Percentiles rank a stretch among this genome's conserved stretches.
Conservation (phyloP, 2,113 vertebrate species). For the Nesoenas mayeri region DNA sequence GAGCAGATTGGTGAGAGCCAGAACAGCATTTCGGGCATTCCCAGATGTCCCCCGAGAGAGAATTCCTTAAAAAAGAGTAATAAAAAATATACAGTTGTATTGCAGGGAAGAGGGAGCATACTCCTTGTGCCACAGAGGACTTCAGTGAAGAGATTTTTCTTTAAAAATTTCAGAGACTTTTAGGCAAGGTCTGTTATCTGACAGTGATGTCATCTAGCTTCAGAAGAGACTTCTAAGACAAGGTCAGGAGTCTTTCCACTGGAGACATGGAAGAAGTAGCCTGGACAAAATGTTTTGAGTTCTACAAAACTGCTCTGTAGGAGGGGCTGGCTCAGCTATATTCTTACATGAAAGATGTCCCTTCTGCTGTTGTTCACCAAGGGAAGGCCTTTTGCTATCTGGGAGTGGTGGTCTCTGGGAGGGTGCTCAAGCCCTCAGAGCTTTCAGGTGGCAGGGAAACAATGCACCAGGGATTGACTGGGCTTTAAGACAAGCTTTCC, state of each 20-base stretch:
- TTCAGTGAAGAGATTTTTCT: not conserved
- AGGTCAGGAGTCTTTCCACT: not conserved
- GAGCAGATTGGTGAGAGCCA: not conserved
- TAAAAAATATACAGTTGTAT: not conserved
- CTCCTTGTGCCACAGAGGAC: accelerated
- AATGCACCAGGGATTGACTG: not conserved
- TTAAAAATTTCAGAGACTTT: not conserved
- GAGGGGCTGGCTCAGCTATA: not conserved
- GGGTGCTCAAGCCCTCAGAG: not conserved
- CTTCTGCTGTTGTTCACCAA: not conserved
- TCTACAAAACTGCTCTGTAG: not conserved
- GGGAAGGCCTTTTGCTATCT: not conserved
- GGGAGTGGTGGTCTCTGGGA: not conserved
- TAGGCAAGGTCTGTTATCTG: not conserved
- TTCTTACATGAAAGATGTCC: not conserved
- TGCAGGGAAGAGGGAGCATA: not conserved
- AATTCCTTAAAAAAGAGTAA: not conserved
- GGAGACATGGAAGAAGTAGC: not conserved
- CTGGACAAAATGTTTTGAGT: not conserved
- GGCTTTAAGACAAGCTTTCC: not conserved
- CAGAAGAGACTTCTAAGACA: not conserved
- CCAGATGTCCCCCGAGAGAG: not conserved
- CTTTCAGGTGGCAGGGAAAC: not conserved
- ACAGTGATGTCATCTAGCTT: not conserved
- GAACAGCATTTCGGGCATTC: not conserved